Percentiles rank a stretch among this genome's conserved stretches.
These are phyloP conservation scores for Oryzias javanicus DNA, from an alignment of 2,113 vertebrate species.

Conservation along the genomic window DNA sequence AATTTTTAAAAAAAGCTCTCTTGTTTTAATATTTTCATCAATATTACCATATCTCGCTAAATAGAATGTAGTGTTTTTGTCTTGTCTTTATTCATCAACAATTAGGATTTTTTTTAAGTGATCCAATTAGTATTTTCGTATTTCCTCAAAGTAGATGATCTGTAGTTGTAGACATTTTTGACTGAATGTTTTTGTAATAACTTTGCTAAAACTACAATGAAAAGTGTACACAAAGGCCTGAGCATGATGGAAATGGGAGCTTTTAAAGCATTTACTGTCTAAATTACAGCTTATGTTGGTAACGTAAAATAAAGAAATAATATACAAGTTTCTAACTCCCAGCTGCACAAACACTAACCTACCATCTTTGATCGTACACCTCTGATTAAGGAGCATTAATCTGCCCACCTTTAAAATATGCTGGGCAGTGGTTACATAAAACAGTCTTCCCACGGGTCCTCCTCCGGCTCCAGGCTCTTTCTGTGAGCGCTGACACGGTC, in stretches of 20 bases:
- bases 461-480: slow-evolving; percentile 18
- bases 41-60: too few relatives aligned
- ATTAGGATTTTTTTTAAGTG: too few relatives aligned
- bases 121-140: too few relatives aligned
- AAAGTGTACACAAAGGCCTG: too few relatives aligned
- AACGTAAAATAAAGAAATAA: slow-evolving; percentile 6
- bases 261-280: slow-evolving; percentile 2
- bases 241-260: not conserved
- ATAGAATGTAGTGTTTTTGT: too few relatives aligned
- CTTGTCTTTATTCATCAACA: too few relatives aligned
- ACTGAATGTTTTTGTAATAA: too few relatives aligned
- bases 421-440: slow-evolving; percentile 31
- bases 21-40: too few relatives aligned
- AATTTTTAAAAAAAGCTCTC: too few relatives aligned
- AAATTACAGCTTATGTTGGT: slow-evolving; percentile 14
- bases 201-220: too few relatives aligned
- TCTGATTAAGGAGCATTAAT: slow-evolving; percentile 50
- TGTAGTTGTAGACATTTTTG: too few relatives aligned
- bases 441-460: slow-evolving; percentile 13
- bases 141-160: too few relatives aligned
- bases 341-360: slow-evolving; percentile 6
- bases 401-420: slow-evolving; percentile 50
- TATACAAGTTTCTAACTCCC: slow-evolving; percentile 12
- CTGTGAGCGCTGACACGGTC: slow-evolving; percentile 7
- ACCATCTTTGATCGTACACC: slow-evolving; percentile 33